phyloP scores from a whole-genome alignment of 64 coral and sea anemone genomes.

The Catalaphyllia jardinei region DNA sequence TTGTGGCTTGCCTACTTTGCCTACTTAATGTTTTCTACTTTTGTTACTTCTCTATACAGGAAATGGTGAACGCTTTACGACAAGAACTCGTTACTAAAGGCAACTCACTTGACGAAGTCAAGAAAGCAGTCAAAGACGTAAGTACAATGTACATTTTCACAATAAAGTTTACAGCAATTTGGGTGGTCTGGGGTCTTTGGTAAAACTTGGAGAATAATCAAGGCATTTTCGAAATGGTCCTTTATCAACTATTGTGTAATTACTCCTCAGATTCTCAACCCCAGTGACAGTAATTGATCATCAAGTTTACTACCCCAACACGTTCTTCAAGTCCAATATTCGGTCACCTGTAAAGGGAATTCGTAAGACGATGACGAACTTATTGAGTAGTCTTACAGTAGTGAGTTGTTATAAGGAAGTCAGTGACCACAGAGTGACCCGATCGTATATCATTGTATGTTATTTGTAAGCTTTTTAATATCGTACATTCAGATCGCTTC shows the following conservation, averaged over 20 bases:
- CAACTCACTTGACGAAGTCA: conserved; percentile 60
- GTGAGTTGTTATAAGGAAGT: neutral
- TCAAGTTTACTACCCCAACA: too few relatives aligned
- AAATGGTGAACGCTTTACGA: conserved; percentile 71
- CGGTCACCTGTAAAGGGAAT: too few relatives aligned
- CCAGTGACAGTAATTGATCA: too few relatives aligned
- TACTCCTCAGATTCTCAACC: too few relatives aligned
- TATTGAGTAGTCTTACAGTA: too few relatives aligned
- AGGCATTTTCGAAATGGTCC: too few relatives aligned
- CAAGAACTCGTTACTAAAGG: conserved; percentile 64
- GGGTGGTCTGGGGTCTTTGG: too few relatives aligned
- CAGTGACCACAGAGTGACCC: neutral
- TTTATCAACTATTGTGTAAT: too few relatives aligned
- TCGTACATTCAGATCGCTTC: conserved; percentile 48
- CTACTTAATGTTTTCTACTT: neutral
- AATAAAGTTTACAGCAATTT: neutral
- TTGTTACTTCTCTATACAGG: conserved; percentile 5
- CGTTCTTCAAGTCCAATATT: too few relatives aligned
- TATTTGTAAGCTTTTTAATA: neutral
- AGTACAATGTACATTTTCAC: neutral
- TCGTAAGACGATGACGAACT: too few relatives aligned
- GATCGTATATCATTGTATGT: neutral
- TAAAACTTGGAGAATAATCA: too few relatives aligned
- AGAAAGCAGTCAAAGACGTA: conserved; percentile 78
- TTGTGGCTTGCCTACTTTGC: neutral